Evolutionary conservation across 2,113 vertebrate species (phyloP).

Genomic region (Lota lota): DNA sequence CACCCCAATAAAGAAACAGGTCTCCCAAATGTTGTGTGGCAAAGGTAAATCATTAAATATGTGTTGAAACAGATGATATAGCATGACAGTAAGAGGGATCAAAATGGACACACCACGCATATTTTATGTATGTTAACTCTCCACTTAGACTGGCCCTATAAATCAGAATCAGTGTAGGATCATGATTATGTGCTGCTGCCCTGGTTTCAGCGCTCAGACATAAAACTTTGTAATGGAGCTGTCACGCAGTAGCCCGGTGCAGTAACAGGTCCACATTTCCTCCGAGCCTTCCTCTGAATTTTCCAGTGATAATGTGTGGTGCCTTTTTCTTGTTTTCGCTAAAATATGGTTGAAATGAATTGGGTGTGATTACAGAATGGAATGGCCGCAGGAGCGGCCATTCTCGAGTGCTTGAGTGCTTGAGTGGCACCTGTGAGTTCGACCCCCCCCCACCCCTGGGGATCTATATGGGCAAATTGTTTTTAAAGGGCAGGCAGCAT

Average conservation of each 20-base stretch:
- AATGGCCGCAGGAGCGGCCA: slow-evolving; percentile 22
- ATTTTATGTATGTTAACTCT: slow-evolving; percentile 6
- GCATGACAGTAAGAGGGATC: not conserved
- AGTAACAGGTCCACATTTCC: not conserved
- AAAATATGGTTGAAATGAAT: slow-evolving; percentile 7
- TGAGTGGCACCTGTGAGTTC: slow-evolving; percentile 21
- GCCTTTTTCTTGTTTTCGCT: not conserved
- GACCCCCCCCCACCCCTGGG: slow-evolving; percentile 8
- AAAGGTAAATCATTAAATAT: no score
- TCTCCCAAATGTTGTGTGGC: no score
- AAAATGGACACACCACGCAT: not conserved
- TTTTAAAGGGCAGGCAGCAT: slow-evolving; percentile 51
- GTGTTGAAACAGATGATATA: no score
- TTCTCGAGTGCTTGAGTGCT: no score
- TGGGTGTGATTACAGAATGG: slow-evolving; percentile 13
- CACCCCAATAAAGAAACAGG: no score
- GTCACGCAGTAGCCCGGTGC: not conserved
- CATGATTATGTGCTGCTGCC: not conserved
- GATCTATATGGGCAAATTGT: slow-evolving; percentile 39
- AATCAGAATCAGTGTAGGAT: not conserved
- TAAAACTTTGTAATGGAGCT: slow-evolving; percentile 14
- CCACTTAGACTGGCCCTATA: slow-evolving; percentile 7
- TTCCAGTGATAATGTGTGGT: slow-evolving; percentile 6
- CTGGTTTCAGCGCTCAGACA: not conserved
- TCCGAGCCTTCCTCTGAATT: not conserved